A percentile compares a stretch with the other conserved stretches of the same genome.
These are phyloP conservation scores for Typhlomys cinereus DNA, from an alignment of 2,113 vertebrate genomes.

Conservation along the genomic window DNA sequence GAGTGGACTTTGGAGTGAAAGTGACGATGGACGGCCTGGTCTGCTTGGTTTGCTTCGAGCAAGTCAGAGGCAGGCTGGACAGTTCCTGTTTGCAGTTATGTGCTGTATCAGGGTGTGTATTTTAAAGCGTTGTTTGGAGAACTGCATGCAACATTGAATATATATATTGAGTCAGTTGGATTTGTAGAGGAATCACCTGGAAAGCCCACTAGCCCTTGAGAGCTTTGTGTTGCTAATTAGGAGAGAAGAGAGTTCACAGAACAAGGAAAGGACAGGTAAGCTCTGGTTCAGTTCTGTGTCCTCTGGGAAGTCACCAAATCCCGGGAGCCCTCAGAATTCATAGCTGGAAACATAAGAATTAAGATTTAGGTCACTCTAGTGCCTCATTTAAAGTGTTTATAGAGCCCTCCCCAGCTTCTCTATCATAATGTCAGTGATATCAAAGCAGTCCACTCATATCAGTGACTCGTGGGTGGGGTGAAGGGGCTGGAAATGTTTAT, in stretches of 20 bases:
- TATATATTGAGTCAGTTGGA: not conserved
- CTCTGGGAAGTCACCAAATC: not conserved
- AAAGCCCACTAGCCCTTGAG: not conserved
- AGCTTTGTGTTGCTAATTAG: not conserved
- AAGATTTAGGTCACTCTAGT: not conserved
- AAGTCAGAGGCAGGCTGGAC: not conserved
- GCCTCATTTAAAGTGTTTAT: not conserved
- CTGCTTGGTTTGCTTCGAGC: conserved; percentile 2
- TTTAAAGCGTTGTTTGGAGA: not conserved
- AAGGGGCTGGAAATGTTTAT: not conserved
- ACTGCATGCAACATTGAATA: not conserved
- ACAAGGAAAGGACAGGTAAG: not conserved
- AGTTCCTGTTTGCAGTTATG: not conserved
- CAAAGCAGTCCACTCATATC: not conserved
- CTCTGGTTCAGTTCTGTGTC: not conserved
- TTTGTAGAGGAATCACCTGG: not conserved
- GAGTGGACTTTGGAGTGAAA: not conserved
- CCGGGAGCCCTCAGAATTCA: not conserved
- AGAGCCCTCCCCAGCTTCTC: not conserved
- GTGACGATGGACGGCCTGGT: not conserved
- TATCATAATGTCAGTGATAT: not conserved
- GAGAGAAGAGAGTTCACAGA: not conserved
- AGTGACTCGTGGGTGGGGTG: not conserved
- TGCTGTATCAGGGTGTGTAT: not conserved
- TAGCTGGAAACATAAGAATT: not conserved